Evolutionary conservation across 1,140 invertebrate genomes (phyloP).

Genomic region (Brachionus manjavacas): DNA sequence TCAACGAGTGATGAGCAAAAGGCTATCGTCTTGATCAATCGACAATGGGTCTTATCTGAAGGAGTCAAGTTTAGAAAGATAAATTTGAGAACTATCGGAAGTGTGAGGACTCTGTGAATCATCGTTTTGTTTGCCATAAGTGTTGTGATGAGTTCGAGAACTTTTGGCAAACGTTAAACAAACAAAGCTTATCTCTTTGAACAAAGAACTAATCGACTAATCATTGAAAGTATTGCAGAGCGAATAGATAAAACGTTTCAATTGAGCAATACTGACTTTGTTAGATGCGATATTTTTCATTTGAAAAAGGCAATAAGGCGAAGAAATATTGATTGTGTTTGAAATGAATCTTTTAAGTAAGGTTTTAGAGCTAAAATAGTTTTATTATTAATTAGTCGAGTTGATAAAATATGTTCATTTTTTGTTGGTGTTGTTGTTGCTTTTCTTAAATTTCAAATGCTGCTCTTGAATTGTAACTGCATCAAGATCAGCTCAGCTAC

Average conservation of each 20-base stretch:
- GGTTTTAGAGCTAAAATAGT: background rate
- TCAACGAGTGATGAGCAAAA: background rate
- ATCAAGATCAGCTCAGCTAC: background rate
- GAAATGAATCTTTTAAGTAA: background rate
- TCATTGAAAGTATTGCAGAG: background rate
- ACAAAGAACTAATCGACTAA: background rate
- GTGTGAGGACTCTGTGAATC: background rate
- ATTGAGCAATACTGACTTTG: background rate
- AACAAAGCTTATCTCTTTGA: background rate
- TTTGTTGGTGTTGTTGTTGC: background rate
- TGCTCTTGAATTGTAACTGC: background rate
- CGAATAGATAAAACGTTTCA: background rate
- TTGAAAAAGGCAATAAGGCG: background rate
- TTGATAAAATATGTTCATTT: constrained; percentile 25
- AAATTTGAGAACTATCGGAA: background rate
- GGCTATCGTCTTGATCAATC: background rate
- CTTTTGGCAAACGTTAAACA: background rate
- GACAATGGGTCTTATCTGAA: background rate
- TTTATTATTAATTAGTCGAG: constrained; percentile 30
- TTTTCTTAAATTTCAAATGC: constrained; percentile 10
- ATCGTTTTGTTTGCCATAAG: background rate
- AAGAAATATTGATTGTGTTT: constrained; percentile 8
- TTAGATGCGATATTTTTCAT: background rate
- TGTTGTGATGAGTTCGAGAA: background rate
- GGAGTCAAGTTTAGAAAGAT: background rate